phyloP scores from a whole-genome alignment of 2,888 invertebrate species.

The Flexamia atlantica region DNA sequence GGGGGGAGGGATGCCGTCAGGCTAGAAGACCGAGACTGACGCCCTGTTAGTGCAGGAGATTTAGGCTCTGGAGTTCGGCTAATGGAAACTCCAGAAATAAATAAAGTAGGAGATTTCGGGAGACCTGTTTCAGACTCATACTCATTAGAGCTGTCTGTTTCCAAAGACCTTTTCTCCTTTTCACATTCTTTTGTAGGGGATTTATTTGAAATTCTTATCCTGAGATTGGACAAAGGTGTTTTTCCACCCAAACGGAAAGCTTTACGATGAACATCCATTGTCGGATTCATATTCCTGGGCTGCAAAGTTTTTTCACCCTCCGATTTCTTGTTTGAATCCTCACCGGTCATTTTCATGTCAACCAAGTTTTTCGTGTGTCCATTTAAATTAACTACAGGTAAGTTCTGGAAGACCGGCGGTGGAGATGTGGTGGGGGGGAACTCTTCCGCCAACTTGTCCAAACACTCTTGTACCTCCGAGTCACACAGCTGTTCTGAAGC shows the following conservation, averaged over 20 bases:
- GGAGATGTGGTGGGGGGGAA: slow-evolving; percentile 9
- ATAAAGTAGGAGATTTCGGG: slow-evolving; percentile 78
- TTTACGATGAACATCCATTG: slow-evolving; percentile 67
- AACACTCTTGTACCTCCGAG: neutral
- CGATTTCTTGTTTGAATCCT: neutral
- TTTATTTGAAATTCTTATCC: slow-evolving; percentile 66
- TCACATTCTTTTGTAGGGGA: slow-evolving; percentile 58
- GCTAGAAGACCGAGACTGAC: slow-evolving; percentile 77
- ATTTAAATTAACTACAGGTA: slow-evolving; percentile 23
- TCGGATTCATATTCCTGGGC: slow-evolving; percentile 51
- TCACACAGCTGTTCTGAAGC: slow-evolving; percentile 15
- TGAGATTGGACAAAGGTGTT: slow-evolving; percentile 70
- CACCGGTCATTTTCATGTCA: neutral
- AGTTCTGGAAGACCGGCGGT: slow-evolving; percentile 31
- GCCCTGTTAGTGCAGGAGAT: slow-evolving; percentile 72
- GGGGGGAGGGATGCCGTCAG: slow-evolving; percentile 74
- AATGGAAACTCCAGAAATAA: slow-evolving; percentile 79
- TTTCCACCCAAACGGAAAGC: slow-evolving; percentile 68
- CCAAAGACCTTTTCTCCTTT: slow-evolving; percentile 70
- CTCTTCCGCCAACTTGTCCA: slow-evolving; percentile 31
- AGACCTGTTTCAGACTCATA: slow-evolving; percentile 79
- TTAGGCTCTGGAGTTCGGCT: slow-evolving; percentile 77
- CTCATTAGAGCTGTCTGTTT: slow-evolving; percentile 71
- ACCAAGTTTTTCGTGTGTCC: neutral
- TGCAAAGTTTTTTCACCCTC: slow-evolving; percentile 46